Base-by-base conservation (phyloP, 2,797 vertebrate genomes). In the Sarcophilus harrisii region DNA sequence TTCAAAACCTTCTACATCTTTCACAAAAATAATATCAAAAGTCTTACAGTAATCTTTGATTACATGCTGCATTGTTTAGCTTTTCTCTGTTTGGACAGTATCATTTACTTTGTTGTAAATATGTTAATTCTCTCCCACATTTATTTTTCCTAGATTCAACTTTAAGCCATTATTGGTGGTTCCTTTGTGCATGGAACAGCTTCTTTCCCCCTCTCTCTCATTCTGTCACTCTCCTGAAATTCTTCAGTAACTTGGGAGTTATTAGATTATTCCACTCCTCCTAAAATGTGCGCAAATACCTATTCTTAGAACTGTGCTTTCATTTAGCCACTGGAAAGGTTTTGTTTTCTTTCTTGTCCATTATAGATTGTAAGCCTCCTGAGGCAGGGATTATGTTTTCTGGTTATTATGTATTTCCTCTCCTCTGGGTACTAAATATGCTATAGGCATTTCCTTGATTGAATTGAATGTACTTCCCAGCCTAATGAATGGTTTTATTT, bases 381-480 rank as follows among this genome's bases (percentile, higher is more conserved):
- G 90, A 29, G 32, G 66, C 93, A 91, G 8, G 92, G 93, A 9
- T 30, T 87, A 11, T 90, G 2, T 94, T 49, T 90, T 59, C 38
- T 93, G 28, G n/a, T 28, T 96, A 58, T 92, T 96, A 91, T 90
- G 58, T 91, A 59, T 45, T 62, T 96, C 62, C 93, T 96, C 62
- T 93, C 21, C 45, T 92, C 1, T 57, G 57, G 93, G 28, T 93
- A 66, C 59, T 95, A 91, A 38, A 90, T 91, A 87, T 6, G 57
- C 59, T 96, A 95, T 62, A 95, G 89, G 32, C 92, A 73, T 45
- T 97, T 97, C 87, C 52, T 0, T 94, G 57, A 93, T 92, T 94
- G 59, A 91, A 58, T 49, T 89, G 66, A 98, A 93, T 57, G 90
- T 38, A 94, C 60, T 58, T 97, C 49, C 73, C 93, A 97, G 45